Percentiles rank a stretch among this genome's conserved stretches.
These are phyloP conservation scores for Phasia obesa DNA, from an alignment of 2,888 invertebrate species.

Conservation along the genomic window DNA sequence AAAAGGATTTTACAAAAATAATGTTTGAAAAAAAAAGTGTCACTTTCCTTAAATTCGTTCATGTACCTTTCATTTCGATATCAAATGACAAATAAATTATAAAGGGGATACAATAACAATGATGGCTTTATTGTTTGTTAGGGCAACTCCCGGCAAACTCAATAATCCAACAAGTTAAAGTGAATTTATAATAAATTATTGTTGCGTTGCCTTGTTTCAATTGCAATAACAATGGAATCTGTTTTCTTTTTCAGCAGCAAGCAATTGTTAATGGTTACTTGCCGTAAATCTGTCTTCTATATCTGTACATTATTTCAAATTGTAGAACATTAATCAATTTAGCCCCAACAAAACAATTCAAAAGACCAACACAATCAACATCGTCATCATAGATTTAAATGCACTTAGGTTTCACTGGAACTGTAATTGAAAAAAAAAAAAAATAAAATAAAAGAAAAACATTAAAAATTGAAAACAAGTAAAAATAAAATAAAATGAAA, in stretches of 20 bases:
- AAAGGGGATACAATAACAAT: neutral
- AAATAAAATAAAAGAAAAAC: neutral
- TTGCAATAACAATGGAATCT: constrained; percentile 11
- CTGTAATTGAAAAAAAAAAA: constrained; percentile 25
- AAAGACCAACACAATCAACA: constrained; percentile 40
- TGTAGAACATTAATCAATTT: constrained; percentile 58
- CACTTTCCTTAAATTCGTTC: too few relatives aligned
- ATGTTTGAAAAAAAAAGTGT: too few relatives aligned
- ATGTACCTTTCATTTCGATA: too few relatives aligned
- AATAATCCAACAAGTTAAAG: neutral
- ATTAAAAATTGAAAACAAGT: constrained; percentile 6
- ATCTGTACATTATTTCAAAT: constrained; percentile 18
- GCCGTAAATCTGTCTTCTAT: neutral
- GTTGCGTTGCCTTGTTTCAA: constrained; percentile 14
- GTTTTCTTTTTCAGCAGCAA: neutral
- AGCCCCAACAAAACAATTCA: constrained; percentile 30
- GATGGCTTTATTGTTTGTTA: constrained; percentile 2
- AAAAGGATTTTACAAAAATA: too few relatives aligned
- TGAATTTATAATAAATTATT: constrained; percentile 2
- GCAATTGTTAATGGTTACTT: constrained; percentile 34
- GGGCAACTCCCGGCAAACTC: neutral
- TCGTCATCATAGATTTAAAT: constrained; percentile 23
- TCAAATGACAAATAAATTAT: too few relatives aligned
- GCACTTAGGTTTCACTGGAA: constrained; percentile 21
- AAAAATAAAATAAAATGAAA: neutral